Evolutionary conservation across 2,888 invertebrate genomes (phyloP).

Genomic region (Spodoptera exigua): DNA sequence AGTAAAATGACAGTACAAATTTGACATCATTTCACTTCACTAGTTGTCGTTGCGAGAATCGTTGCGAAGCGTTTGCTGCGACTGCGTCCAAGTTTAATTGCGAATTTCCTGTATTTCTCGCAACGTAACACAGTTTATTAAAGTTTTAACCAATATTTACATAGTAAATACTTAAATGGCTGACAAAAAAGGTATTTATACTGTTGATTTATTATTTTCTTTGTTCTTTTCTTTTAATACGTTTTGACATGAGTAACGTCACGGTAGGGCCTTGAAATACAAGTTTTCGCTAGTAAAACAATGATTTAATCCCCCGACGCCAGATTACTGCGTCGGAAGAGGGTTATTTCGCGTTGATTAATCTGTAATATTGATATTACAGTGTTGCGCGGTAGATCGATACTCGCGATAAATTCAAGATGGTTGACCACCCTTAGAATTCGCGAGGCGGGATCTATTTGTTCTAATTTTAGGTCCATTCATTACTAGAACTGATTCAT

Average conservation of each 20-base stretch:
- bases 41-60: conserved; percentile 73
- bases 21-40: conserved; percentile 57
- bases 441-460: conserved; percentile 60
- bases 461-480: conserved; percentile 69
- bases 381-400: conserved; percentile 71
- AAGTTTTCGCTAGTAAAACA: conserved; percentile 59
- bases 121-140: conserved; percentile 62
- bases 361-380: conserved; percentile 23
- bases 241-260: conserved; percentile 87
- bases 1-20: conserved; percentile 18
- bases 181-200: conserved; percentile 89
- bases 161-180: conserved; percentile 83
- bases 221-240: conserved; percentile 76
- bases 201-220: conserved; percentile 75
- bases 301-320: conserved; percentile 47
- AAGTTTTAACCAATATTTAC: conserved; percentile 70
- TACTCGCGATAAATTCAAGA: conserved; percentile 77
- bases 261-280: conserved; percentile 66
- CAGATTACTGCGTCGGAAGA: conserved; percentile 27
- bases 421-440: conserved; percentile 72
- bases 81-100: conserved; percentile 73
- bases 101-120: conserved; percentile 65
- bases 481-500: conserved; percentile 46
- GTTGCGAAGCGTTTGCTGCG: conserved; percentile 72
- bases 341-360: conserved; percentile 35